Conservation (phyloP, 1,140 invertebrate species). For the Scaptomyza montana region DNA sequence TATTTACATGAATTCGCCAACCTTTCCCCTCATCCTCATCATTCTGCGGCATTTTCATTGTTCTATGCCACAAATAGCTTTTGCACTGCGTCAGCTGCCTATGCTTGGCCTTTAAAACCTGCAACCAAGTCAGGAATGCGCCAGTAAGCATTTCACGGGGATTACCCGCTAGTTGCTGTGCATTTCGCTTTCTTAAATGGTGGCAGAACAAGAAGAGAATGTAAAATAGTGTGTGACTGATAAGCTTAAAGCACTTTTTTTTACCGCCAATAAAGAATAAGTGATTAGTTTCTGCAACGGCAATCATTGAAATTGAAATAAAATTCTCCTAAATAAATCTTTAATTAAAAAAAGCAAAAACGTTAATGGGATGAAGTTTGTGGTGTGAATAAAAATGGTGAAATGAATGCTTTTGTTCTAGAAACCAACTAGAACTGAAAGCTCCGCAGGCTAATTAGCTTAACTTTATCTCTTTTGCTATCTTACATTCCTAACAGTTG, state of each 20-base stretch:
- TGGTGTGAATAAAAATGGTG: no score
- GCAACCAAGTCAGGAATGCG: slow-evolving; percentile 11
- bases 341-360: no score
- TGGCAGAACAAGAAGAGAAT: no score
- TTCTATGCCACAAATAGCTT: slow-evolving; percentile 45
- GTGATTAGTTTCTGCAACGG: no score
- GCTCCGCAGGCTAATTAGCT: neutral
- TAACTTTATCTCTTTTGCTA: neutral
- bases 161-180: neutral
- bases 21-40: neutral
- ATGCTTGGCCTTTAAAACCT: slow-evolving; percentile 5
- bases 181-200: neutral
- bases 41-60: slow-evolving; percentile 39
- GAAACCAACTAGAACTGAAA: neutral
- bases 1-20: slow-evolving; percentile 33
- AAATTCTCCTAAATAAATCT: no score
- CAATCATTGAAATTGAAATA: no score
- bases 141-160: neutral
- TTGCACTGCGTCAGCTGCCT: slow-evolving; percentile 26
- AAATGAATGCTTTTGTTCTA: no score
- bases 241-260: no score
- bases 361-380: no score
- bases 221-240: no score
- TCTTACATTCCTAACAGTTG: no score
- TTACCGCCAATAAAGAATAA: no score